Evolutionary conservation across 2,113 vertebrate genomes (phyloP), one percentile per base, ranked within the genome.

Genomic region (Dipodomys ordii): DNA sequence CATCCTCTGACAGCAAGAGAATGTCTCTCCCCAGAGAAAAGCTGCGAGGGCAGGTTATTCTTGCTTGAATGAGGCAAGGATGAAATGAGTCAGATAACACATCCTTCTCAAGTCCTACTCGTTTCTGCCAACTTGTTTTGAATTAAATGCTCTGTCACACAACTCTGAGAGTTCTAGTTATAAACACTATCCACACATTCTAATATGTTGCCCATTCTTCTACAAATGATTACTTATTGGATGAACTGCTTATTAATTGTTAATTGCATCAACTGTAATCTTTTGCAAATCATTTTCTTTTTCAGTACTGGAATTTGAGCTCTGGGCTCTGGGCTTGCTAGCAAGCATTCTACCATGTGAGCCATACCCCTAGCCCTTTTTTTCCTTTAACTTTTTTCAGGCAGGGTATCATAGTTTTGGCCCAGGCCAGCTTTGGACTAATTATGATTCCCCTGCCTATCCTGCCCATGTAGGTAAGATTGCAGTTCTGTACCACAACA

Each of bases 111-210:
- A 67, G 44, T 64, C 2, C 71, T 65, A 6, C 23, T 91, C 73
- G 69, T 65, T 79, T 9, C 53, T 25, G 62, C 16, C 7, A 23
- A 10, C 39, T 81, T 77, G n/a, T 62, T 90, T 64, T 35, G n/a
- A 64, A 67, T 20, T 72, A 72, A 30, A 65, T 46, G n/a, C 44
- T 68, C 44, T 68, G 35, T 9, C n/a, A 65, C 5, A 73, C 20
- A 87, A 16, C 39, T 76, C 71, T 30, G 35, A 85, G 46, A 53
- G n/a, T 44, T 88, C 78, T 35, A 74, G 25, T 44, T 67, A 27
- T 35, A 91, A 76, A 90, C 74, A 64, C 30, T 39, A 92, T 53
- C 57, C 80, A 44, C 22, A 16, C 35, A 90, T 86, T 88, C 78
- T 83, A 69, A 53, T 27, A 64, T 39, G 35, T 64, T 71, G 30